A percentile compares a stretch with the other conserved stretches of the same genome.
phyloP scores from a whole-genome alignment of 2,888 invertebrate genomes.

The Erebia palarica region DNA sequence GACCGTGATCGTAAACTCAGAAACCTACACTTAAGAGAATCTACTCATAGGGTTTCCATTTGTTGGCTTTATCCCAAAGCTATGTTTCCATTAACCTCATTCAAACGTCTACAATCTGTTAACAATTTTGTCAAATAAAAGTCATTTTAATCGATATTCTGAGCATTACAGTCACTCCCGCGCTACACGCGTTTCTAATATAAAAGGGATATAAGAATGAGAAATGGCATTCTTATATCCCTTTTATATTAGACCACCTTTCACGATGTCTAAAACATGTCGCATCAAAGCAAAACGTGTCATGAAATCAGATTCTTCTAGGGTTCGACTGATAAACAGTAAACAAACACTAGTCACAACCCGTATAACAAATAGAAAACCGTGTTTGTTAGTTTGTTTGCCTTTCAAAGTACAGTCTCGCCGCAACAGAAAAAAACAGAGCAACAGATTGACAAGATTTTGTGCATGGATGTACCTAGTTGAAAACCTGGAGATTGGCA shows the following conservation, averaged over 20 bases:
- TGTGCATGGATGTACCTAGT: no score
- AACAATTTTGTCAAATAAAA: conserved; percentile 21
- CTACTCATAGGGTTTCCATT: conserved; percentile 7
- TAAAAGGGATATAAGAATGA: no score
- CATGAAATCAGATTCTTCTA: background rate
- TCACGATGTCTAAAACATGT: background rate
- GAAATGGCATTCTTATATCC: conserved; percentile 3
- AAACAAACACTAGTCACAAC: no score
- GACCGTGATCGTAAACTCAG: conserved; percentile 9
- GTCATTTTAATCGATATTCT: conserved; percentile 17
- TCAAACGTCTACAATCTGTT: conserved; percentile 12
- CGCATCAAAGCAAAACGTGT: background rate
- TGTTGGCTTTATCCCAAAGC: conserved; percentile 23
- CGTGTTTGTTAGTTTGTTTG: no score
- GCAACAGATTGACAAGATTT: no score
- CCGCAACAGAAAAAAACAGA: no score
- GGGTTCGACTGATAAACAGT: no score
- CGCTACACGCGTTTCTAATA: background rate
- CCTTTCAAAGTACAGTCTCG: no score
- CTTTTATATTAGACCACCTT: background rate
- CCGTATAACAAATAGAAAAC: no score
- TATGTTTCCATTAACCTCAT: conserved; percentile 21
- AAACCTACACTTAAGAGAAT: conserved; percentile 3
- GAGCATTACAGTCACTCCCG: background rate
- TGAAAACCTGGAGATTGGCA: no score